Conservation (phyloP, 92 coral and sea anemone species). For the Meandrina meandrites region DNA sequence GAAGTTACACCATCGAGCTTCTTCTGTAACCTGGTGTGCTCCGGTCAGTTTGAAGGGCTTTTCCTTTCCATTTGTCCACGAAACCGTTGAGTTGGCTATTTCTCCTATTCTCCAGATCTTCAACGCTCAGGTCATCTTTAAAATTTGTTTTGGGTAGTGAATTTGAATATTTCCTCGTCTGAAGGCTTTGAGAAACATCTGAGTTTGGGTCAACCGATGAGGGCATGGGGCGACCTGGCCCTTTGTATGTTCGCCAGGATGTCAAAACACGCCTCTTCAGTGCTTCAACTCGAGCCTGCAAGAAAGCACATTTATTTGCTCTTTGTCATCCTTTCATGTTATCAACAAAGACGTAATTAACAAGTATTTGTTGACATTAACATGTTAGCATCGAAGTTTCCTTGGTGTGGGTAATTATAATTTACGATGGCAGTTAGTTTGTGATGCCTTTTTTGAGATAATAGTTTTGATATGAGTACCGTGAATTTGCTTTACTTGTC, state of each 20-base stretch:
- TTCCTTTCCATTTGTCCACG: neutral
- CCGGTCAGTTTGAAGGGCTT: neutral
- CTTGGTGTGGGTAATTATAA: neutral
- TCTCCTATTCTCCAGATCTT: constrained; percentile 16
- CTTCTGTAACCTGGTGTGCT: constrained; percentile 13
- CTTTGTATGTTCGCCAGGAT: constrained; percentile 39
- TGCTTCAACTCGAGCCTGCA: constrained; percentile 35
- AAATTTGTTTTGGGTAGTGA: neutral
- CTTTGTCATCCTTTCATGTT: too few relatives aligned
- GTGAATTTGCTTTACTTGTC: too few relatives aligned
- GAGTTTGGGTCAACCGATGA: constrained; percentile 24
- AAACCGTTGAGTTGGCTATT: constrained; percentile 18
- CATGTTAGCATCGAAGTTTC: neutral
- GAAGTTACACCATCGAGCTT: constrained; percentile 31
- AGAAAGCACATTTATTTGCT: neutral
- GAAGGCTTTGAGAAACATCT: neutral
- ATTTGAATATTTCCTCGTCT: neutral
- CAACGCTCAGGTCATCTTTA: neutral
- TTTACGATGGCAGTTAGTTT: too few relatives aligned
- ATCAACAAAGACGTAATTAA: neutral
- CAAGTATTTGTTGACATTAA: neutral
- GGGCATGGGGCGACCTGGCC: constrained; percentile 13
- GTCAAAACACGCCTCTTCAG: constrained; percentile 32
- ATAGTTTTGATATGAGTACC: too few relatives aligned
- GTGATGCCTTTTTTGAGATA: too few relatives aligned